A percentile compares a stretch with the other conserved stretches of the same genome.
Conservation (phyloP, 53 echinoderm and acorn worm species). For the Mesocentrotus franciscanus region DNA sequence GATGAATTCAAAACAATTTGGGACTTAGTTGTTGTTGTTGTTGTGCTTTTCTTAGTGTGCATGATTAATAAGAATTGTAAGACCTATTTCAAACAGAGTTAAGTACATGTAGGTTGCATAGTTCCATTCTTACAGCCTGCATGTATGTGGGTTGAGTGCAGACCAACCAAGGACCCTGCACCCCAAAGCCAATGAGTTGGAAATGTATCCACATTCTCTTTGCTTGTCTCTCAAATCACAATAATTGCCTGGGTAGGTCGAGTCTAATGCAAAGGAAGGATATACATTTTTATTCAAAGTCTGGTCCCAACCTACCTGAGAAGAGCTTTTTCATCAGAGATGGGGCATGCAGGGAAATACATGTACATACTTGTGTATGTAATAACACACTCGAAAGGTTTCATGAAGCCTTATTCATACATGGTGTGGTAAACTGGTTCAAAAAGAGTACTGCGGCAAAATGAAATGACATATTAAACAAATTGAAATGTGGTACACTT, state of each 20-base stretch:
- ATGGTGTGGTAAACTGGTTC: neutral
- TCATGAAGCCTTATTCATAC: neutral
- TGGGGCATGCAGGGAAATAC: neutral
- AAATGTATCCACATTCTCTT: neutral
- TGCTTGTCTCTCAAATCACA: no score
- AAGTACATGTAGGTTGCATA: neutral
- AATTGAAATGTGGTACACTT: neutral
- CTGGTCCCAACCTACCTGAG: neutral
- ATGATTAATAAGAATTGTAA: neutral
- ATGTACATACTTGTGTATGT: neutral
- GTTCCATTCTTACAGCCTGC: neutral
- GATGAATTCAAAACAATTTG: neutral
- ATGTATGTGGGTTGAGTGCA: neutral
- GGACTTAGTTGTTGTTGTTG: neutral
- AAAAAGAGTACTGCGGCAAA: neutral
- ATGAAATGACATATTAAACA: neutral
- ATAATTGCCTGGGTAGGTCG: no score
- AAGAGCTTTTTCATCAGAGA: neutral
- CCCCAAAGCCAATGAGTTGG: neutral
- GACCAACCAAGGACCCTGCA: neutral
- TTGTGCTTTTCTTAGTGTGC: neutral
- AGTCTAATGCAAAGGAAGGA: no score
- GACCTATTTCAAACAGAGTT: neutral
- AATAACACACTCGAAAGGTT: neutral
- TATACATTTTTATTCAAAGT: neutral